phyloP scores from a whole-genome alignment of 37 sponge, comb jelly and placozoan genomes.

The Mnemiopsis leidyi region DNA sequence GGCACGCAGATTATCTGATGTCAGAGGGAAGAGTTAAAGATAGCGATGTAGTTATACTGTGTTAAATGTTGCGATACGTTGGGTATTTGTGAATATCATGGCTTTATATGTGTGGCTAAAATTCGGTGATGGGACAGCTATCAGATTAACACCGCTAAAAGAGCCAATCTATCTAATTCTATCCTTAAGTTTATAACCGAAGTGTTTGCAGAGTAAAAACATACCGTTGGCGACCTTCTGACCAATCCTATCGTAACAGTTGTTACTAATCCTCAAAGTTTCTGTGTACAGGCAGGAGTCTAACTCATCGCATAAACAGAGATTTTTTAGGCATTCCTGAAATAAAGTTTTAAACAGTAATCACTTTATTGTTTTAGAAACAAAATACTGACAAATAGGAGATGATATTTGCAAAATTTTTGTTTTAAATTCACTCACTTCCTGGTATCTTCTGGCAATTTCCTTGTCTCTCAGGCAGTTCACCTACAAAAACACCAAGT shows the following conservation, averaged over 20 bases:
- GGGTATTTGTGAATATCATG: too few relatives aligned
- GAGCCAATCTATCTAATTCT: not conserved
- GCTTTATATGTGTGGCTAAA: too few relatives aligned
- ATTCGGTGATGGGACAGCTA: too few relatives aligned
- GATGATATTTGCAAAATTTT: too few relatives aligned
- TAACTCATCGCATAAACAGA: constrained; percentile 41
- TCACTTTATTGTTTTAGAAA: too few relatives aligned
- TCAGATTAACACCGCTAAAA: too few relatives aligned
- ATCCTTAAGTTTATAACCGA: too few relatives aligned
- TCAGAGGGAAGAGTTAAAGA: not conserved
- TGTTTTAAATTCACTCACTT: too few relatives aligned
- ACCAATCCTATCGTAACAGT: constrained; percentile 23
- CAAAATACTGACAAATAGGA: too few relatives aligned
- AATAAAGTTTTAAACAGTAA: not conserved
- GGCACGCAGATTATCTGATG: not conserved
- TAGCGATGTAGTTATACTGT: not conserved
- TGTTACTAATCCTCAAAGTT: constrained; percentile 26
- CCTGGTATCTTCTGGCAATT: not conserved
- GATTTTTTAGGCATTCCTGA: constrained; percentile 44
- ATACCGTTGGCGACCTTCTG: constrained; percentile 20
- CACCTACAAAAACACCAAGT: not conserved
- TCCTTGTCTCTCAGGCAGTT: constrained; percentile 25
- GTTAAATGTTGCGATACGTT: not conserved
- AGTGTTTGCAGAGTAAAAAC: too few relatives aligned
- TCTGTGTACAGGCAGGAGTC: constrained; percentile 54